Percentiles rank a stretch among this genome's conserved stretches.
phyloP scores from a whole-genome alignment of 2,113 vertebrate genomes.

The Ciconia stormi region DNA sequence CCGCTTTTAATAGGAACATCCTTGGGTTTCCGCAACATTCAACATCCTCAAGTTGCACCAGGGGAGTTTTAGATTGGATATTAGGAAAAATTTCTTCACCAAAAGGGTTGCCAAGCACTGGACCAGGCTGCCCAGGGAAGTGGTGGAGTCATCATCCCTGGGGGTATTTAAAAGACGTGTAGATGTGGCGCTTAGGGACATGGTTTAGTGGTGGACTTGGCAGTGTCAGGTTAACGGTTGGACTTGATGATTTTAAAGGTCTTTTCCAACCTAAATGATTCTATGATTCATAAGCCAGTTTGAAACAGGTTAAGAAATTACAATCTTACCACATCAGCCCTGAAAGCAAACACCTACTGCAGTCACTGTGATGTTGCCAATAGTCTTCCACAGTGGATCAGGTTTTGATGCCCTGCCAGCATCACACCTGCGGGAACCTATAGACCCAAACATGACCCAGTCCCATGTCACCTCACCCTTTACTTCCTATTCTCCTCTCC shows the following conservation, averaged over 20 bases:
- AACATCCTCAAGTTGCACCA: too few relatives aligned
- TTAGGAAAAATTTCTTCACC: too few relatives aligned
- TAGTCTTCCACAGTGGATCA: background rate
- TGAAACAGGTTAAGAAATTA: background rate
- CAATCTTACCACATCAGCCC: background rate
- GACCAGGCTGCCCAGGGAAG: too few relatives aligned
- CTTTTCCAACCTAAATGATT: too few relatives aligned
- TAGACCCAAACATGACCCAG: background rate
- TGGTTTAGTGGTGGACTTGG: too few relatives aligned
- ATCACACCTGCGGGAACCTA: background rate
- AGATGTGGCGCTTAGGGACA: too few relatives aligned
- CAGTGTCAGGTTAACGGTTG: too few relatives aligned
- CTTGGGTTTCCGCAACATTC: background rate
- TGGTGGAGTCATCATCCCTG: too few relatives aligned
- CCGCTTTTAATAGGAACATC: background rate
- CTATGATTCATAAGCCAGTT: background rate
- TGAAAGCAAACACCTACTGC: background rate
- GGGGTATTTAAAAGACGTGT: too few relatives aligned
- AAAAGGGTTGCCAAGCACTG: too few relatives aligned
- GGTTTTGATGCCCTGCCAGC: background rate
- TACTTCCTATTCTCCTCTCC: background rate
- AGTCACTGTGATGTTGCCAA: background rate
- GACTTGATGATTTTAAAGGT: too few relatives aligned
- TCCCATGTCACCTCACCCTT: background rate
- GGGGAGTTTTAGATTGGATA: too few relatives aligned